Evolutionary conservation across 2,113 vertebrate genomes (phyloP), one percentile per base, ranked within the genome.

Genomic region (Gobius niger): DNA sequence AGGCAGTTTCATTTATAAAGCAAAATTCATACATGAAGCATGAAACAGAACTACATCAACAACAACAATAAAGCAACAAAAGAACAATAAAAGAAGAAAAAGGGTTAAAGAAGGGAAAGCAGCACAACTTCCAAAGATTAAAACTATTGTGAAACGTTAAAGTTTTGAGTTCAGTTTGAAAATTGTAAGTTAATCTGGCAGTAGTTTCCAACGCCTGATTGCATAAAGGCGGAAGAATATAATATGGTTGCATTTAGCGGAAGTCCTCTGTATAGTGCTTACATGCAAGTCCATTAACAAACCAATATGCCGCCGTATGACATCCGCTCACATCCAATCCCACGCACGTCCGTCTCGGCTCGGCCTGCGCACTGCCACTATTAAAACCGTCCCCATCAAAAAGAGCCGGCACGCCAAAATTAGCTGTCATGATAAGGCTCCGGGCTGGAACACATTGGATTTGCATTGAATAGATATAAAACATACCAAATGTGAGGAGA

Each of bases 391-490:
- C 67, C 84, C 82, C 50, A 81, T 91, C 90, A 89, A 82, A 82
- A 85, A 84, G 72, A 50, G 63, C 77, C 75, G 73, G 51, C 82
- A 54, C 80, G 64, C 88, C 75, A 86, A 88, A 86, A 89, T 89
- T 82, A 89, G 81, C 87, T 89, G 87, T 91, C 88, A 89, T 75
- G 86, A 89, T 87, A 41, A 51, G 84, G 68, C 87, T 67, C 70
- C 73, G 53, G 89, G 86, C 87, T 65, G 75, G 81, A 83, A 84
- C 77, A 86, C 90, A 92, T 91, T 84, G 87, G 86, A 87, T 92
- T 91, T 90, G 85, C 88, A 90, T 90, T 77, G 87, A 89, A 90
- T 88, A 88, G 90, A 90, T 85, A 91, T 92, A 90, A 90, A 90
- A 88, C 88, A 89, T 76, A 80, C 82, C 85, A 88, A 90, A 89